These are phyloP conservation scores for Amblyteles armatorius DNA, from an alignment of 2,888 invertebrate genomes.

Conservation along the genomic window DNA sequence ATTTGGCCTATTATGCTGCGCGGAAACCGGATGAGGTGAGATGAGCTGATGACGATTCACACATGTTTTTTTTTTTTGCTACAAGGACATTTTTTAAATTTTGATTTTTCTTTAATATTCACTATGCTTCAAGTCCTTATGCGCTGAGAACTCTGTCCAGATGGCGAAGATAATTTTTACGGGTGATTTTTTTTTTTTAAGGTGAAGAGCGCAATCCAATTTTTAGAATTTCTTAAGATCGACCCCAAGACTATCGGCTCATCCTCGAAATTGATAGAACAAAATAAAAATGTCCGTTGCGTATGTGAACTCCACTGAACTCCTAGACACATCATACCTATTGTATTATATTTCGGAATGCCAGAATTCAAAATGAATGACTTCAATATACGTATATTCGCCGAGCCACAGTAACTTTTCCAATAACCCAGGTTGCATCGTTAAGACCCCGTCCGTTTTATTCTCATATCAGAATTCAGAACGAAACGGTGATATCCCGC, in stretches of 20 bases:
- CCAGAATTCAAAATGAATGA: neutral
- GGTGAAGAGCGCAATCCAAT: too few species aligned
- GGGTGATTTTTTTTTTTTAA: too few species aligned
- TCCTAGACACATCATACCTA: neutral
- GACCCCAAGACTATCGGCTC: neutral
- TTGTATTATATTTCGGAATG: neutral
- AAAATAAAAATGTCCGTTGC: neutral
- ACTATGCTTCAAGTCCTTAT: too few species aligned
- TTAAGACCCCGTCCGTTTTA: neutral
- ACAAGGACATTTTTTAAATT: too few species aligned
- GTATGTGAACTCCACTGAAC: neutral
- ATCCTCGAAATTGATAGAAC: neutral
- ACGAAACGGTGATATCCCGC: neutral
- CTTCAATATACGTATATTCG: neutral
- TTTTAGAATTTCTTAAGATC: neutral
- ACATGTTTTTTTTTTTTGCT: too few species aligned
- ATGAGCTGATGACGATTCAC: too few species aligned
- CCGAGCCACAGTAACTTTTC: neutral
- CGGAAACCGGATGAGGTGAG: too few species aligned
- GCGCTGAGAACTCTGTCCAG: too few species aligned
- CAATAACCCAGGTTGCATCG: neutral
- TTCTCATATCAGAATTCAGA: conserved; percentile 1
- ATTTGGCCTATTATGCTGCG: too few species aligned
- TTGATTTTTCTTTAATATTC: too few species aligned
- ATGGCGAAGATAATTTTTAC: too few species aligned